phyloP scores from a whole-genome alignment of 2,113 vertebrate species.

The Gasterosteus aculeatus region DNA sequence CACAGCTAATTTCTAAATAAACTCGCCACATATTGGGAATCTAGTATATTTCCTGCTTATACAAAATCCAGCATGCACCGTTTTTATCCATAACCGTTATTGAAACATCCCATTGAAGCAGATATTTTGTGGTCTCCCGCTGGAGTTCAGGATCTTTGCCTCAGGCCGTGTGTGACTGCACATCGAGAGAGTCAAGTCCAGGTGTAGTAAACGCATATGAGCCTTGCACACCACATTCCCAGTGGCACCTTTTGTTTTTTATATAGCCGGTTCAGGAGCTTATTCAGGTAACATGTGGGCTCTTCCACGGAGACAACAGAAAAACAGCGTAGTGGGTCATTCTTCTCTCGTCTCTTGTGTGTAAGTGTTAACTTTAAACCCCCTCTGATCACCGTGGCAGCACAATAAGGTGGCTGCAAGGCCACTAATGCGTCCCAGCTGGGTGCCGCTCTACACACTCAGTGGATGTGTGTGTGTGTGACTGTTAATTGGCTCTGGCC shows the following conservation, averaged over 20 bases:
- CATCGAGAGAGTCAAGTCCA: not conserved
- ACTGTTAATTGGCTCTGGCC: constrained; percentile 74
- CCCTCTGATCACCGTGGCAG: constrained; percentile 10
- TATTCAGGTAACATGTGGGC: not conserved
- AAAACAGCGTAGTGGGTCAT: not conserved
- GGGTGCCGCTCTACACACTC: constrained; percentile 35
- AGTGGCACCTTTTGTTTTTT: not conserved
- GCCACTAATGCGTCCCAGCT: constrained; percentile 61
- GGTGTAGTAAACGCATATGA: not conserved
- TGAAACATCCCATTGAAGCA: not conserved
- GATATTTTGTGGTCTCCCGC: not conserved
- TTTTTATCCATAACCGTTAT: not conserved
- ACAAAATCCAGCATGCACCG: not conserved
- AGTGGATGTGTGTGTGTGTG: constrained; percentile 35
- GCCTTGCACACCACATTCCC: not conserved
- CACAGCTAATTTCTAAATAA: not conserved
- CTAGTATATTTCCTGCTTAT: not conserved
- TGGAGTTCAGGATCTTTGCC: not conserved
- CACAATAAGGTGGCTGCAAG: constrained; percentile 42
- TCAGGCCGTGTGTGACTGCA: not conserved
- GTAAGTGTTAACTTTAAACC: constrained; percentile 53
- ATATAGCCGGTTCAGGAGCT: not conserved
- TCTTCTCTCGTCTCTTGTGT: constrained; percentile 30
- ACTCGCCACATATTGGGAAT: not conserved
- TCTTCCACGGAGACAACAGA: not conserved